Base-by-base conservation (phyloP, 1,140 invertebrate genomes). In the Drosophila littoralis region DNA sequence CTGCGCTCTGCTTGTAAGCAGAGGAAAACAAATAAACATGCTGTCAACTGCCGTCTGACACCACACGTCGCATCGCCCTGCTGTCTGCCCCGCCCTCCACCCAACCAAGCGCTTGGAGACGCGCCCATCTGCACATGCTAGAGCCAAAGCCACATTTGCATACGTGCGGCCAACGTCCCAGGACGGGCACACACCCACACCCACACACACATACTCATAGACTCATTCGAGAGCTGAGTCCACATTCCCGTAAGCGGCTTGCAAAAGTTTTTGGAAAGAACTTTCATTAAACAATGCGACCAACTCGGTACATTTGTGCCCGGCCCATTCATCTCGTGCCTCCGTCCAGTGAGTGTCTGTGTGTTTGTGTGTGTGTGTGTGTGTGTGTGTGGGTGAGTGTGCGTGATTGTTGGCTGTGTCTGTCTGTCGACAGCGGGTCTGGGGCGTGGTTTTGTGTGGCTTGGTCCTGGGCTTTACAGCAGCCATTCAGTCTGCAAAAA, bases 281-380 rank as follows among this genome's bases (percentile, higher is more conserved):
- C 83, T 88, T 88, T 88, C 83, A 88, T 88, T 88, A 88, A 88
- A 88, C 83, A 88, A 88, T 89, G 83, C 83, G 84, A 80, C 80
- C 69, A 78, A 77, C 74, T 79, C 73, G 73, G 77, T 73, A 77
- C 74, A 72, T 79, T 76, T 79, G 75, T 79, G 77, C 77, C 70
- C 75, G 60, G 57, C 74, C 60, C 73, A 71, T 72, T 68, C 78
- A 61, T 67, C 78, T 61, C 65, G 38, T 43, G 40, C 55, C 40
- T 58, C 50, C 61, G 64, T 67, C 55, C 71, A 69, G 55, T 35
- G 42, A 13, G 17, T 15, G 38, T 43, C 33, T 55, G 32, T 60
- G 33, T 55, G 59, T 32, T 8, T 6, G 54, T 40, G 8, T 13
- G 1, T 7, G 38, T 58, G 61, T 63, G 74, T 33, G 43, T n/a